A percentile compares a stretch with the other conserved stretches of the same genome.
Conservation (phyloP, 37 sponge, comb jelly and placozoan species). For the Eunapius fragilis region DNA sequence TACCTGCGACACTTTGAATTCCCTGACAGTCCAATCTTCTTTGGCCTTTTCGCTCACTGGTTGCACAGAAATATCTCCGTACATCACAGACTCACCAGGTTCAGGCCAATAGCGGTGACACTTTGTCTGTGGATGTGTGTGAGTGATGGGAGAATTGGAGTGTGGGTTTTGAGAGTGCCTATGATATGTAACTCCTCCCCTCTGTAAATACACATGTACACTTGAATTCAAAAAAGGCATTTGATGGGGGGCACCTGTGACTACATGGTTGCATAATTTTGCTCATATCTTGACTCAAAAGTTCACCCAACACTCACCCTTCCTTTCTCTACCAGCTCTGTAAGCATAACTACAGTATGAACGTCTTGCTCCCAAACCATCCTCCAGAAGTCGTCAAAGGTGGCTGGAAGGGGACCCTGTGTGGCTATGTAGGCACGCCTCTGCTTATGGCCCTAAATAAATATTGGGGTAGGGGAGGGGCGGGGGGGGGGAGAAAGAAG, state of each 20-base stretch:
- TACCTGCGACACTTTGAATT: constrained; percentile 40
- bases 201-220: too few relatives aligned
- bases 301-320: too few relatives aligned
- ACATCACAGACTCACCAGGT: constrained; percentile 35
- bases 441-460: constrained; percentile 63
- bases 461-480: background rate
- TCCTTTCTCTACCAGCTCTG: constrained; percentile 83
- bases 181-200: too few relatives aligned
- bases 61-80: constrained; percentile 79
- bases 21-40: constrained; percentile 76
- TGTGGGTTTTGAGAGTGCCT: too few relatives aligned
- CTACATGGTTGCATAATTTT: too few relatives aligned
- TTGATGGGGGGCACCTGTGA: too few relatives aligned
- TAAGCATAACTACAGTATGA: constrained; percentile 88
- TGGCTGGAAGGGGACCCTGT: constrained; percentile 87
- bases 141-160: too few relatives aligned
- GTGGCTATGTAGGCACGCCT: constrained; percentile 85
- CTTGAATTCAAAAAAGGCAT: too few relatives aligned
- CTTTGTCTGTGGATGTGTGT: constrained; percentile 62
- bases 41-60: constrained; percentile 66
- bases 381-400: constrained; percentile 92
- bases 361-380: constrained; percentile 94
- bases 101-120: constrained; percentile 93
- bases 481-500: background rate
- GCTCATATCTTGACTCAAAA: too few relatives aligned